phyloP scores from a whole-genome alignment of 2,888 invertebrate species.

The Hypolimnas misippus region DNA sequence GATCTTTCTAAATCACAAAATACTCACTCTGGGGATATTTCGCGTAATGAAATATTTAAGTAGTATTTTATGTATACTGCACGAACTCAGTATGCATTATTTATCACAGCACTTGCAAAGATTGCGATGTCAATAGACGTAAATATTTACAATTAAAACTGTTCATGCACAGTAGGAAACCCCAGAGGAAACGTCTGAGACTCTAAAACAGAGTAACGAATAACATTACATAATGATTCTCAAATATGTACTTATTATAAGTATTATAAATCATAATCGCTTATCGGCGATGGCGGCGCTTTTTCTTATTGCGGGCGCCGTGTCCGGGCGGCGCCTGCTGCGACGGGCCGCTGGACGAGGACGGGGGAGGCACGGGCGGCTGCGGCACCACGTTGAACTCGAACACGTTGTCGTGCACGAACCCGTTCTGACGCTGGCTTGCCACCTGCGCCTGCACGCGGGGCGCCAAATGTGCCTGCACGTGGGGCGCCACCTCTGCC shows the following conservation, averaged over 20 bases:
- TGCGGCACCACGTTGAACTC: neutral
- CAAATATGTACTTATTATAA: constrained; percentile 38
- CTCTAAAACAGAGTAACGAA: constrained; percentile 56
- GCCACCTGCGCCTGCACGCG: neutral
- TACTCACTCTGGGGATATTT: constrained; percentile 57
- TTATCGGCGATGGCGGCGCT: constrained; percentile 74
- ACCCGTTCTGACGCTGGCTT: constrained; percentile 47
- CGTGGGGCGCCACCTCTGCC: constrained; percentile 31
- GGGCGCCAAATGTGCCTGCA: constrained; percentile 19
- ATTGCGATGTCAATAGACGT: constrained; percentile 68
- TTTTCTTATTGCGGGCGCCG: constrained; percentile 63
- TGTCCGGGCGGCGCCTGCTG: constrained; percentile 46
- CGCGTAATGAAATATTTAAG: constrained; percentile 54
- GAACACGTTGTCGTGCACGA: constrained; percentile 28
- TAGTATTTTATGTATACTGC: constrained; percentile 54
- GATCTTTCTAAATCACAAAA: constrained; percentile 53
- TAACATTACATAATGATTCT: constrained; percentile 42
- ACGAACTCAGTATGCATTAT: constrained; percentile 58
- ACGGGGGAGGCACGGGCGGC: constrained; percentile 35
- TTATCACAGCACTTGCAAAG: constrained; percentile 79
- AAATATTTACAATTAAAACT: constrained; percentile 60
- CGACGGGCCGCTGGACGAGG: constrained; percentile 30
- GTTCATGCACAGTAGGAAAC: constrained; percentile 52
- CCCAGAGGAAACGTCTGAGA: constrained; percentile 60
- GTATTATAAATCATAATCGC: constrained; percentile 35